phyloP scores from a whole-genome alignment of 2,113 vertebrate species.

The Struthidea cinerea region DNA sequence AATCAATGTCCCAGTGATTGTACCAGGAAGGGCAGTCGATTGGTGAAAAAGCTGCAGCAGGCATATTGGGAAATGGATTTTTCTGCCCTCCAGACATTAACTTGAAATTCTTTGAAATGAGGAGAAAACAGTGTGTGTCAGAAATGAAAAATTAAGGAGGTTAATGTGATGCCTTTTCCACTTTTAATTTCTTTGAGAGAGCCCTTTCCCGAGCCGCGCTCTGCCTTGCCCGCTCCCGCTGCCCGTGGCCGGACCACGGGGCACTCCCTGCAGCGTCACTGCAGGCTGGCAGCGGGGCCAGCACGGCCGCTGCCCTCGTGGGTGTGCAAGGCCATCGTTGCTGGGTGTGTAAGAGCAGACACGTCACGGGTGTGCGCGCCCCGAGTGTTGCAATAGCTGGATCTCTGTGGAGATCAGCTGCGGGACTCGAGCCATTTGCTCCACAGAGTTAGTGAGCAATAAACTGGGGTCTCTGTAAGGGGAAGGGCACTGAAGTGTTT shows the following conservation, averaged over 20 bases:
- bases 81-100: constrained; percentile 84
- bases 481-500: neutral
- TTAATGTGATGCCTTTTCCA: constrained; percentile 68
- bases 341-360: neutral
- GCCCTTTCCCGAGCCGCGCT: rapidly evolving
- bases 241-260: neutral
- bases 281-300: neutral
- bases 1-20: constrained; percentile 86
- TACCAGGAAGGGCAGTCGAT: constrained; percentile 87
- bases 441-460: neutral
- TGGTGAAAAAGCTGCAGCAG: constrained; percentile 80
- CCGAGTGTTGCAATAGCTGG: neutral
- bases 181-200: constrained; percentile 57
- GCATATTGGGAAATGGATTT: constrained; percentile 93
- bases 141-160: constrained; percentile 79
- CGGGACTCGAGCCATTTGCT: neutral
- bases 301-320: rapidly evolving
- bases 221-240: rapidly evolving
- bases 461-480: neutral
- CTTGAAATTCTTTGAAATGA: constrained; percentile 86
- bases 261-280: rapidly evolving
- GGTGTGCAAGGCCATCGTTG: neutral
- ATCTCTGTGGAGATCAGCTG: neutral
- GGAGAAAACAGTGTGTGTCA: constrained; percentile 77
- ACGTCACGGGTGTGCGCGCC: rapidly evolving